Evolutionary conservation across 2,797 vertebrate species (phyloP), one percentile per base, ranked within the genome.

Genomic region (Hozukius guyotensis): DNA sequence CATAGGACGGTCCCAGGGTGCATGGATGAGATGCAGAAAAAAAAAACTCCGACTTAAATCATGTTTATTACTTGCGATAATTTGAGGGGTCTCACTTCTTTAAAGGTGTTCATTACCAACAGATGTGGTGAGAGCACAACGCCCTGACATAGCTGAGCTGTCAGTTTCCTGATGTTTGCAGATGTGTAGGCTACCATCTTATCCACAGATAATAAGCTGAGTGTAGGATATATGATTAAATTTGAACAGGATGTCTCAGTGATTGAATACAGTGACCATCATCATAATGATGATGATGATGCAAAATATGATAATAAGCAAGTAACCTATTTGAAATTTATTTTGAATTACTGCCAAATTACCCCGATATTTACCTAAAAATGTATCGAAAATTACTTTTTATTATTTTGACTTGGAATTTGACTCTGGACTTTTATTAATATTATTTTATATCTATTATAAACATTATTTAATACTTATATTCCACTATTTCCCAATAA

Each of bases 41-140:
- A 46, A 46, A 32, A 77, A 78, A 34, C 77, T 78, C 68, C 74
- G 11, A 80, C 84, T 82, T 89, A 91, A 93, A 92, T 94, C 91
- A 86, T 38, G 2, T 85, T 92, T 85, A 80, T 86, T 57, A 66
- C 79, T 53, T 2, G 66, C 52, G 78, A 77, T 84, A 66, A 84
- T 91, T 87, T 90, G 86, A 85, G 32, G 71, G 64, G 61, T 87
- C 61, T 90, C 72, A 24, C 81, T 79, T 83, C 46, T 66, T 64
- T 64, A 32, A 34, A 29, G 14, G 38, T 60, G 68, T 52, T 82
- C 74, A 81, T 88, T 82, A 79, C 55, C 69, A 38, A 34, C 73
- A 68, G 8, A 77, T n/a, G 46, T 61, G 56, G 24, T 69, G 76
- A 18, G 38, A 29, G 63, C 8, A 49, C 56, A 36, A 20, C 10